Base-by-base conservation (phyloP, 2,888 invertebrate genomes). In the Adelphocoris suturalis region DNA sequence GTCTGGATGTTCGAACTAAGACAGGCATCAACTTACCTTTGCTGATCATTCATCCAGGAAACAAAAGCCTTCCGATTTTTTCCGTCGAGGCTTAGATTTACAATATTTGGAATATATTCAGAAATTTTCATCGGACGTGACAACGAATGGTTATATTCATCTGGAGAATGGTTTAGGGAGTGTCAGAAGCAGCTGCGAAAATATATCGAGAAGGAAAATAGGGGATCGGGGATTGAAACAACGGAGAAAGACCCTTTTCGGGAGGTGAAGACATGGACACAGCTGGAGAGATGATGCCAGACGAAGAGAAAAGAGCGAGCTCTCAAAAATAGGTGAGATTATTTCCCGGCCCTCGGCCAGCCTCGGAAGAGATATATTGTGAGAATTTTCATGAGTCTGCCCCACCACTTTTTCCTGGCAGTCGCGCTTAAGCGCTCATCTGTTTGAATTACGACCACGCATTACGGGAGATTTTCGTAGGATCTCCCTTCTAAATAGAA, bases 311-410 rank as follows among this genome's bases (percentile, higher is more conserved):
- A 61, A 61, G 19, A 61, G 61, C n/a, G 2, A 57, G 13, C 76
- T 12, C 12, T 37, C 78, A 47, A 47, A 78, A 78, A 46, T 28
- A 46, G 78, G 78, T 46, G 46, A 28, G 78, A 78, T 78, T 78
- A 78, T 46, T 46, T 19, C 16, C 23, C 68, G 23, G 2, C 23
- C 23, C 23, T 14, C 78, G 46, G 37, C 78, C 78, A 14, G 28
- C n/a, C 52, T 52, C 37, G 37, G 37, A 7, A 37, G 7, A 82
- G 85, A 85, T 57, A 57, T 85, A 85, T 61, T 55, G 85, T 85
- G 61, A 85, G 85, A 85, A 85, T 85, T 85, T 85, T 85, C 85
- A 85, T 85, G 85, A 85, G 85, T 61, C 85, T 78, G 27, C 46
- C 78, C 78, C 78, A 47, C 47, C 47, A 47, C 75, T 78, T 47